Evolutionary conservation across 2,888 invertebrate species (phyloP).

Genomic region (Unio pictorum): DNA sequence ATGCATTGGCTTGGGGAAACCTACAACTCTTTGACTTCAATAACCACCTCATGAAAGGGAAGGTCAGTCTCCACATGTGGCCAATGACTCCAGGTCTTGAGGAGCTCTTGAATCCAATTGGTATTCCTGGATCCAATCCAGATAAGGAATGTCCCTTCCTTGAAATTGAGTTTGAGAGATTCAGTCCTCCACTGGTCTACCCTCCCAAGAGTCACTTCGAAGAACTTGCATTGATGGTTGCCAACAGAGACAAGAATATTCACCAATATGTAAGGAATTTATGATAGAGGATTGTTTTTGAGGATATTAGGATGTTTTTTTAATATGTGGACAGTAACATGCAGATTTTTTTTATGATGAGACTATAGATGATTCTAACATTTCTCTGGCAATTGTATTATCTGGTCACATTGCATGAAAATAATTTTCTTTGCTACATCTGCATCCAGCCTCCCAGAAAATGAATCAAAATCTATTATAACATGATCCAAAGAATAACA

Average conservation of each 20-base stretch:
- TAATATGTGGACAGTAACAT: too few species aligned
- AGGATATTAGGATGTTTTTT: too few species aligned
- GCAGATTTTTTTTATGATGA: too few species aligned
- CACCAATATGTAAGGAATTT: neutral
- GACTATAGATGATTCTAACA: neutral
- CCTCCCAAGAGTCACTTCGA: conserved; percentile 71
- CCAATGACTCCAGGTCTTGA: conserved; percentile 71
- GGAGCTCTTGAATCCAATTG: conserved; percentile 68
- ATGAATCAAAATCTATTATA: too few species aligned
- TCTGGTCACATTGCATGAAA: neutral
- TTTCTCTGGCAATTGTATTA: conserved; percentile 18
- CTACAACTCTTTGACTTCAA: conserved; percentile 76
- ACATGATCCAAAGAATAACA: too few species aligned
- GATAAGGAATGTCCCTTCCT: conserved; percentile 73
- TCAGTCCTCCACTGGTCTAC: conserved; percentile 71
- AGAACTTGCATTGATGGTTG: conserved; percentile 64
- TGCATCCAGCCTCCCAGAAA: too few species aligned
- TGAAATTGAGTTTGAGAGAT: conserved; percentile 74
- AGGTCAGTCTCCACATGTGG: conserved; percentile 74
- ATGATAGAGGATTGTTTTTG: neutral
- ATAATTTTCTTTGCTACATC: too few species aligned
- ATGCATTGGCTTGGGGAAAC: conserved; percentile 76
- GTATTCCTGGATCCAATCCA: conserved; percentile 71
- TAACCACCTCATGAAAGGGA: conserved; percentile 73
- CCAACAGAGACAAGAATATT: conserved; percentile 27